A percentile compares a stretch with the other conserved stretches of the same genome.
phyloP scores from a whole-genome alignment of 2,797 vertebrate species.

The Sciaenops ocellatus region DNA sequence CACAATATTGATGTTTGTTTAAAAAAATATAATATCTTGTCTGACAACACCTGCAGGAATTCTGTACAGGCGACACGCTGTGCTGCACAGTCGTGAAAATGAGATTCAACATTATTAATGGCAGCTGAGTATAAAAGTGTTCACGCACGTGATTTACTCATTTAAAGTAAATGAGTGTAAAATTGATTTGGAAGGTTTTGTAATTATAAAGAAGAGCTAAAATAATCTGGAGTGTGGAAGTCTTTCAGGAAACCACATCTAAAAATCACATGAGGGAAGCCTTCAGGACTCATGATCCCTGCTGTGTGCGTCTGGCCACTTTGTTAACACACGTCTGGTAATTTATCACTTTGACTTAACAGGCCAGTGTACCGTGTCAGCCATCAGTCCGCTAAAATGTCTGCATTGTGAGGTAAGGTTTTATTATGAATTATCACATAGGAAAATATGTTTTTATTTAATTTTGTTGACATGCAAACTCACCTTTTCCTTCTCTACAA shows the following conservation, averaged over 20 bases:
- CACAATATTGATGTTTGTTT: constrained; percentile 37
- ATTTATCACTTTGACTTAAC: constrained; percentile 62
- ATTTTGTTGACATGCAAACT: constrained; percentile 66
- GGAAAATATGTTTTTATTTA: neutral
- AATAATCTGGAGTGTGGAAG: constrained; percentile 19
- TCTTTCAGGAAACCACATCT: constrained; percentile 41
- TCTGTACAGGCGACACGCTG: constrained; percentile 34
- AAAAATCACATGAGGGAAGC: constrained; percentile 53
- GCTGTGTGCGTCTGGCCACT: constrained; percentile 64
- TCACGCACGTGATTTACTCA: constrained; percentile 9
- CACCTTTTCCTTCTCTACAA: constrained; percentile 99
- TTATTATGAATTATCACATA: neutral
- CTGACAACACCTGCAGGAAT: constrained; percentile 46
- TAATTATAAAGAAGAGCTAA: constrained; percentile 12
- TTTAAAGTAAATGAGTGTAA: neutral
- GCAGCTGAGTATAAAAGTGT: constrained; percentile 11
- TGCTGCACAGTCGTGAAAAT: constrained; percentile 35
- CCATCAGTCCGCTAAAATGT: neutral
- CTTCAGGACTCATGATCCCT: constrained; percentile 48
- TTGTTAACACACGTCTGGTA: constrained; percentile 55
- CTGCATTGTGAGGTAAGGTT: neutral
- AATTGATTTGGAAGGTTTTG: constrained; percentile 9
- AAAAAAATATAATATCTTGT: constrained; percentile 22
- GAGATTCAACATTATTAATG: constrained; percentile 20
- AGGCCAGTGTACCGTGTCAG: constrained; percentile 34